Evolutionary conservation across 1,140 invertebrate genomes (phyloP), one percentile per base, ranked within the genome.

Genomic region (Archegozetes longisetosus): DNA sequence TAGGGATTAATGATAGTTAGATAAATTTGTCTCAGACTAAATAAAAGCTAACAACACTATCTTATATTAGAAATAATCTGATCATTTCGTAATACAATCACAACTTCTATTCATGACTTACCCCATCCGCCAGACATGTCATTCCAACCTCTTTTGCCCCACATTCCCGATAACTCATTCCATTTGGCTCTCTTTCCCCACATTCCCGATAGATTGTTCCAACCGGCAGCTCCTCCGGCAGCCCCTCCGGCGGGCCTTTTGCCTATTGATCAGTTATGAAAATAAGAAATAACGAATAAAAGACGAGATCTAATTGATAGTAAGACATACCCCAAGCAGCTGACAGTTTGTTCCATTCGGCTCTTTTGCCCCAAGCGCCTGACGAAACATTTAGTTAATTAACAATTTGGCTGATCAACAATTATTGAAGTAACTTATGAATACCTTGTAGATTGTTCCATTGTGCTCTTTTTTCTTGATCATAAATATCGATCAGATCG

Each of bases 131-230:
- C 61, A 23, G 13, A 27, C 56, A 23, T 51, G 28, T 64, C 62
- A 47, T 64, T 64, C 64, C 64, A 65, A 13, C 55, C 58, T 2
- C 64, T 60, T 48, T 65, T 65, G 25, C 65, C 65, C 65, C 65
- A 66, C 55, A 64, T 60, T 14, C 55, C 55, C 6, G 51, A 55
- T 14, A 66, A 26, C 25, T 66, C 55, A 49, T 66, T 66, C 65
- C 65, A 66, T 28, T 62, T 48, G 40, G 51, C 55, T 23, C 78
- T 72, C 69, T 84, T 84, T 20, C 62, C 64, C 64, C 64, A 65
- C 60, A 64, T 62, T 25, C 48, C 53, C 23, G 58, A 57, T 1
- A 65, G 57, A n/a, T 65, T 60, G 52, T 64, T 65, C 62, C 62
- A 64, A 9, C 46, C 29, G 23, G 20, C 51, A 17, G 9, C 13